Conservation (phyloP, 2,113 vertebrate genomes). For the Sapajus apella region DNA sequence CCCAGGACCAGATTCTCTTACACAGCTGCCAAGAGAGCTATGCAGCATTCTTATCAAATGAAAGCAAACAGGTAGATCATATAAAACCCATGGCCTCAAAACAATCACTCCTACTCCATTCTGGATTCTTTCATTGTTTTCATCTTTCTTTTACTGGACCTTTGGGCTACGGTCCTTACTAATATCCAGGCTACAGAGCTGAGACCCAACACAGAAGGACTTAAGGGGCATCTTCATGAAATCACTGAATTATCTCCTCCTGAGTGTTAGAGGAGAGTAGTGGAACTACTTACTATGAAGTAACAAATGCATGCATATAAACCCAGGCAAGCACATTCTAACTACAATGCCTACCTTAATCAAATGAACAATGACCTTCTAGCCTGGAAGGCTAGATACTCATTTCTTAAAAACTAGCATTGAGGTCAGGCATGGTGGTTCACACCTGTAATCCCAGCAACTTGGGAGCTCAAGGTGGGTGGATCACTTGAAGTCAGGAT, state of each 20-base stretch:
- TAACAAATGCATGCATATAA: neutral
- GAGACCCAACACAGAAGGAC: neutral
- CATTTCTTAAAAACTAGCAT: slow-evolving; percentile 6
- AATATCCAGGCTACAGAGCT: neutral
- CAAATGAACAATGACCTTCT: slow-evolving; percentile 29
- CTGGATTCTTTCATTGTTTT: neutral
- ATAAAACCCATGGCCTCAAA: neutral
- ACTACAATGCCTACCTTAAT: slow-evolving; percentile 18
- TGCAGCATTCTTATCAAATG: slow-evolving; percentile 24
- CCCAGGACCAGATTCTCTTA: neutral
- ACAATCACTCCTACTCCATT: neutral
- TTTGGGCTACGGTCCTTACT: neutral
- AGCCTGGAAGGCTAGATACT: neutral
- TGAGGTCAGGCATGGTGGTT: neutral
- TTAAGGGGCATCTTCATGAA: neutral
- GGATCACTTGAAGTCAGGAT: too few species aligned
- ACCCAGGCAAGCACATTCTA: neutral
- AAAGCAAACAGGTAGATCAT: neutral
- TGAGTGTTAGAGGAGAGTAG: neutral
- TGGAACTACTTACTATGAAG: slow-evolving; percentile 15
- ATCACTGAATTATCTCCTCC: neutral
- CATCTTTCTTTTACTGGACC: neutral
- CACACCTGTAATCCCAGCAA: neutral
- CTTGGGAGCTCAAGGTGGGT: neutral
- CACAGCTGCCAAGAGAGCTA: neutral